Conservation (phyloP, 2,888 invertebrate species). For the Apodemia mormo region DNA sequence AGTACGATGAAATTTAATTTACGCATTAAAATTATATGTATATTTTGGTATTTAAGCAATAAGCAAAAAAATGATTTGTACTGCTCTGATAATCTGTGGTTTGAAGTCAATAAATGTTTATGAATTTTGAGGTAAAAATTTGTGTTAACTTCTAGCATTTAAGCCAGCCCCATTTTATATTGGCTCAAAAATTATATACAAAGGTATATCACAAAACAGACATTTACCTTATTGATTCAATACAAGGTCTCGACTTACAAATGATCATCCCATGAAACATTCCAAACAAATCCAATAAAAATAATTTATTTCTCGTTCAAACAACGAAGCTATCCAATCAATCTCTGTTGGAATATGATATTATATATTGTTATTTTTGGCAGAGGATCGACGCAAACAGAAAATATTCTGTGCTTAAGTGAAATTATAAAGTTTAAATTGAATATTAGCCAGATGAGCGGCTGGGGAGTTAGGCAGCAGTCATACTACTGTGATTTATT, state of each 20-base stretch:
- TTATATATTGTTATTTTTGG: conserved; percentile 29
- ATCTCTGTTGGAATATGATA: conserved; percentile 8
- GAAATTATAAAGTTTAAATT: conserved; percentile 76
- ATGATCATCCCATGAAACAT: neutral
- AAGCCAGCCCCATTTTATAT: too few relatives aligned
- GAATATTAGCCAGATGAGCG: conserved; percentile 70
- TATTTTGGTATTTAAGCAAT: too few relatives aligned
- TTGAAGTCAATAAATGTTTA: too few relatives aligned
- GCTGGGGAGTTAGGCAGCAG: conserved; percentile 40
- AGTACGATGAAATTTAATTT: too few relatives aligned
- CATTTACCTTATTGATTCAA: neutral
- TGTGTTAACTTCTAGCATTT: too few relatives aligned
- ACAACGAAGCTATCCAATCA: conserved; percentile 10
- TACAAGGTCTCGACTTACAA: neutral
- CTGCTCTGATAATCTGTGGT: too few relatives aligned
- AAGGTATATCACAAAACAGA: too few relatives aligned
- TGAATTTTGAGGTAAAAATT: too few relatives aligned
- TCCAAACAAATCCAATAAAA: conserved; percentile 5
- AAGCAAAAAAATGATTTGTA: too few relatives aligned
- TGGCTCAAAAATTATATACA: too few relatives aligned
- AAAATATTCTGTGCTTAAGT: conserved; percentile 61
- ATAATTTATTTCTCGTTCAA: neutral
- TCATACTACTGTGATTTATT: neutral
- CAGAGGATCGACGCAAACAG: conserved; percentile 50
- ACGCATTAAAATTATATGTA: too few relatives aligned